Percentiles rank a stretch among this genome's conserved stretches.
Evolutionary conservation across 2,797 vertebrate species (phyloP).

Genomic region (Phrynocephalus guinanensis): DNA sequence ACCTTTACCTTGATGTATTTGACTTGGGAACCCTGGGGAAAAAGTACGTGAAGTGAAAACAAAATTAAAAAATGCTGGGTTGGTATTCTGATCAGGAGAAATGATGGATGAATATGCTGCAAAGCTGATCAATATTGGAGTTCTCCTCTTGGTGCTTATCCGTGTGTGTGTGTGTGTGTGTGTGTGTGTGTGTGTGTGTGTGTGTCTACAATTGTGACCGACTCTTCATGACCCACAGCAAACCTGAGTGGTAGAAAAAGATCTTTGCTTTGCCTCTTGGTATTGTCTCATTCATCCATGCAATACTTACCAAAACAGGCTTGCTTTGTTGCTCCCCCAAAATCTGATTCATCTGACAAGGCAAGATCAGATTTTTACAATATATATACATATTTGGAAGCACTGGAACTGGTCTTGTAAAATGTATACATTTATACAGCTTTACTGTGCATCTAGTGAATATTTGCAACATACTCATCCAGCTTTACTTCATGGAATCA

Average conservation of each 20-base stretch:
- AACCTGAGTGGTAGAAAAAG: neutral
- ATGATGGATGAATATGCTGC: neutral
- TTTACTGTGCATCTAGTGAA: neutral
- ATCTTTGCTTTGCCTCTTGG: neutral
- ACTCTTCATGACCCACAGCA: neutral
- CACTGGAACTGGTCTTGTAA: neutral
- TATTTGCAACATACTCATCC: neutral
- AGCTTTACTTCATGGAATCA: neutral
- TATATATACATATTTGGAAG: neutral
- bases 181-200: too few species aligned
- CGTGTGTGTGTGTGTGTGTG: neutral
- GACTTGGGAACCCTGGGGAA: neutral
- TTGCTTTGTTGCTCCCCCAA: neutral
- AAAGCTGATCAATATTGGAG: neutral
- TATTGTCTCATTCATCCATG: neutral
- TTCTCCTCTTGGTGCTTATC: neutral
- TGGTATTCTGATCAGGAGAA: neutral
- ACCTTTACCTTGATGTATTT: neutral
- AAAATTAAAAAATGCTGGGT: neutral
- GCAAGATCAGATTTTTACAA: neutral
- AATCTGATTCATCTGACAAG: neutral
- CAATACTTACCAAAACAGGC: neutral
- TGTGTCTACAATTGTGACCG: neutral
- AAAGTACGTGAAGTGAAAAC: neutral
- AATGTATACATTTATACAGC: neutral